phyloP scores from a whole-genome alignment of 2,888 invertebrate genomes.

The Sepioteuthis lessoniana region DNA sequence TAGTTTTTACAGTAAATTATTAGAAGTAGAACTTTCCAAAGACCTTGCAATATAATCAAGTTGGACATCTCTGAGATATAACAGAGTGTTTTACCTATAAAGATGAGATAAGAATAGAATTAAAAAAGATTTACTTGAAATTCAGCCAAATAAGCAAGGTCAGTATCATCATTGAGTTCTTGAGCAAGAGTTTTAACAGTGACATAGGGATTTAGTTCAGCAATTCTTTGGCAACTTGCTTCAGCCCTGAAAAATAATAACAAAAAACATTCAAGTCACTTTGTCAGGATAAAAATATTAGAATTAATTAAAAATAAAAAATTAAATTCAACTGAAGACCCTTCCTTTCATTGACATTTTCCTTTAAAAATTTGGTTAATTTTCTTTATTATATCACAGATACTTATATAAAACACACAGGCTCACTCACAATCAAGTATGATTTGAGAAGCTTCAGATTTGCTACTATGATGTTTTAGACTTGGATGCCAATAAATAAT shows the following conservation, averaged over 20 bases:
- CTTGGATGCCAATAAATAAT: no score
- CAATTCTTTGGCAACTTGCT: slow-evolving; percentile 65
- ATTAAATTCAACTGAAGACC: background rate
- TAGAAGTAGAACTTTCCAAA: background rate
- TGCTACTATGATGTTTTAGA: no score
- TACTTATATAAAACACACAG: no score
- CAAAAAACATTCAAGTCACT: background rate
- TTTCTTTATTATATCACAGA: no score
- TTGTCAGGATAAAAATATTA: background rate
- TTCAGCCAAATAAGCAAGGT: slow-evolving; percentile 65
- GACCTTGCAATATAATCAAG: no score
- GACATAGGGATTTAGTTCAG: slow-evolving; percentile 75
- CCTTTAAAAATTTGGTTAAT: no score
- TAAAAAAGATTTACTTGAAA: slow-evolving; percentile 63
- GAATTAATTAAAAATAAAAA: background rate
- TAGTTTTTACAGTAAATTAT: background rate
- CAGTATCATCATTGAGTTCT: slow-evolving; percentile 60
- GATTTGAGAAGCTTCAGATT: no score
- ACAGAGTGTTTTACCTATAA: background rate
- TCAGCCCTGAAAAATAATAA: slow-evolving; percentile 66
- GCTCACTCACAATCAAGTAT: no score
- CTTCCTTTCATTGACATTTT: background rate
- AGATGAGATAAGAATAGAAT: background rate
- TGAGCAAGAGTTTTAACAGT: slow-evolving; percentile 62
- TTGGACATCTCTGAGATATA: background rate